Evolutionary conservation across 2,888 invertebrate genomes (phyloP).

Genomic region (Agrochola macilenta): DNA sequence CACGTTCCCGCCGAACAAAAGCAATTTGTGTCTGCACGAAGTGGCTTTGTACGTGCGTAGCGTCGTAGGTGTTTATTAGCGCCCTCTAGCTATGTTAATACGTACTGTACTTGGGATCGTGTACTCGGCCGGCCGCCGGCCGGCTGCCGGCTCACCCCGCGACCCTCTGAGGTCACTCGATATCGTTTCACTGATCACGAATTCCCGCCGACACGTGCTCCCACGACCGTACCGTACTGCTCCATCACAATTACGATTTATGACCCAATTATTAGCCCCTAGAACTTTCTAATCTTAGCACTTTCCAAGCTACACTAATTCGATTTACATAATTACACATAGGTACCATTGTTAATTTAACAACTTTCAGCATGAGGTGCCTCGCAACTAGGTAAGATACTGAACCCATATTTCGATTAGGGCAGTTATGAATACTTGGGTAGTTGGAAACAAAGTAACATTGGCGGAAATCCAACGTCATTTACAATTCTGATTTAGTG

Average conservation of each 20-base stretch:
- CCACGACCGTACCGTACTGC: conserved; percentile 62
- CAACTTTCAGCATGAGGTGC: conserved; percentile 38
- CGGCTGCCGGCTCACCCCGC: conserved; percentile 69
- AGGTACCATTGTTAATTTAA: conserved; percentile 42
- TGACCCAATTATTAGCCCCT: conserved; percentile 76
- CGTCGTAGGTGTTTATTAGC: conserved; percentile 88
- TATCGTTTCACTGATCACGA: conserved; percentile 83
- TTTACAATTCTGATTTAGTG: conserved; percentile 85
- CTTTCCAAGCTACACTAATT: conserved; percentile 58
- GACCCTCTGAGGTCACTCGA: conserved; percentile 81
- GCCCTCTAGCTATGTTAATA: conserved; percentile 79
- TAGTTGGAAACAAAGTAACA: conserved; percentile 84
- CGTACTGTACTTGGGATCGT: conserved; percentile 69
- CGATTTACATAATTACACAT: conserved; percentile 57
- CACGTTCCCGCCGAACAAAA: conserved; percentile 88
- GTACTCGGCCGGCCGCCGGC: conserved; percentile 50
- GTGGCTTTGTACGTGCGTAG: conserved; percentile 87
- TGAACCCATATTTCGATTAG: conserved; percentile 77
- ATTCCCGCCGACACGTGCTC: conserved; percentile 80
- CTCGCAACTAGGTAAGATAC: conserved; percentile 64
- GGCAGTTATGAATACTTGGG: conserved; percentile 77
- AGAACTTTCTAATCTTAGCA: conserved; percentile 61
- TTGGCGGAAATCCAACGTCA: conserved; percentile 87
- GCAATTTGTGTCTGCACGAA: conserved; percentile 89
- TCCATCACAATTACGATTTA: conserved; percentile 69